These are phyloP conservation scores for Synanthedon myopaeformis DNA, from an alignment of 2,888 invertebrate species.

Conservation along the genomic window DNA sequence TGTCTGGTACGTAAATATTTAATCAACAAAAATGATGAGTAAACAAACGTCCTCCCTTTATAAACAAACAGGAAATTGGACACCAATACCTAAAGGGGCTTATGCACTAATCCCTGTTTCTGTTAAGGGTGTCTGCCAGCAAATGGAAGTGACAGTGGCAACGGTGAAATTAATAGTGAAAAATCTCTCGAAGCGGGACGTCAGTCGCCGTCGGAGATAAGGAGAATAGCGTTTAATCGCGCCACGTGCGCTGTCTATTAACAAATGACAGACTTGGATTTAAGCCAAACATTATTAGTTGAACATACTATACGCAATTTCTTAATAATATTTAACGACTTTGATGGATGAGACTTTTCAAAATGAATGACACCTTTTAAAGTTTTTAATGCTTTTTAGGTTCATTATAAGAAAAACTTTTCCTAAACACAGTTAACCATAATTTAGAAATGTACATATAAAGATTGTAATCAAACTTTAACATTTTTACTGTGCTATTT, in stretches of 20 bases:
- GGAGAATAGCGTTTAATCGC: slow-evolving; percentile 45
- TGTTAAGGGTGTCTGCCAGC: slow-evolving; percentile 59
- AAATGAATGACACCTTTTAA: too few species aligned
- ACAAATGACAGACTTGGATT: slow-evolving; percentile 58
- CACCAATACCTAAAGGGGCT: slow-evolving; percentile 46
- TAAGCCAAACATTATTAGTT: slow-evolving; percentile 29
- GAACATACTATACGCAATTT: background rate
- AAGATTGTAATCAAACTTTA: too few species aligned
- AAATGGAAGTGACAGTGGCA: slow-evolving; percentile 62
- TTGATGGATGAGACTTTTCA: too few species aligned
- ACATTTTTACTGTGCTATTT: too few species aligned
- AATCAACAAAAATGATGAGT: slow-evolving; percentile 19
- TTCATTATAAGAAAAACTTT: too few species aligned
- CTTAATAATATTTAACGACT: background rate
- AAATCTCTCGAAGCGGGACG: slow-evolving; percentile 49
- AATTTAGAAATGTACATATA: too few species aligned
- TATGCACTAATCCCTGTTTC: slow-evolving; percentile 61
- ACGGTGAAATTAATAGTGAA: slow-evolving; percentile 64
- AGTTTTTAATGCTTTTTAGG: too few species aligned
- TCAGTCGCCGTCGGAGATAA: slow-evolving; percentile 26
- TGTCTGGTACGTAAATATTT: slow-evolving; percentile 5
- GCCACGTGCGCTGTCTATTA: slow-evolving; percentile 64
- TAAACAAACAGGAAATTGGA: slow-evolving; percentile 55
- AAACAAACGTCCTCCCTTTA: slow-evolving; percentile 32
- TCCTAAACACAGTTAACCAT: too few species aligned